Evolutionary conservation across 2,888 invertebrate genomes (phyloP).

Genomic region (Phania funesta): DNA sequence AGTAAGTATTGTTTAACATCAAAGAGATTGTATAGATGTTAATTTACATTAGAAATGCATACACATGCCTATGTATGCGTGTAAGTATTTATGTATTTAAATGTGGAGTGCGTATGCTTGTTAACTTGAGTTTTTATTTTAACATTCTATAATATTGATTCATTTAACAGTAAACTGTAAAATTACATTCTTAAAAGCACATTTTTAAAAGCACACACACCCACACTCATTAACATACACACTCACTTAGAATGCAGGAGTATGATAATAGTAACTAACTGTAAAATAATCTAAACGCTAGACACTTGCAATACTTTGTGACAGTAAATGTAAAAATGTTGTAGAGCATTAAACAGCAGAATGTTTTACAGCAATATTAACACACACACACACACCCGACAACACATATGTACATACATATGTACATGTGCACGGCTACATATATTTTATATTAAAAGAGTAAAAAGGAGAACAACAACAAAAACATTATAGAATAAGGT

Average conservation of each 20-base stretch:
- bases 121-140: background rate
- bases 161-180: constrained; percentile 27
- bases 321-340: constrained; percentile 44
- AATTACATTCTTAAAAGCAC: background rate
- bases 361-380: constrained; percentile 21
- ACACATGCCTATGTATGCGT: background rate
- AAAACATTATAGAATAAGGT: constrained; percentile 62
- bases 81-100: background rate
- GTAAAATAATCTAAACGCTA: constrained; percentile 8
- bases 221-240: background rate
- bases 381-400: background rate
- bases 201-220: background rate
- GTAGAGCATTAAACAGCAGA: constrained; percentile 5
- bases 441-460: constrained; percentile 31
- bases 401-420: background rate
- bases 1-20: constrained; percentile 55
- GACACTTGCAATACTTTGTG: background rate
- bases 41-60: constrained; percentile 37
- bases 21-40: constrained; percentile 35
- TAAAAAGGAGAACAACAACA: constrained; percentile 34
- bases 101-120: background rate
- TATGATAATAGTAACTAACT: constrained; percentile 9
- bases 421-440: background rate
- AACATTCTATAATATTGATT: constrained; percentile 53
- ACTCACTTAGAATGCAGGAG: background rate